Evolutionary conservation across 1,140 invertebrate genomes (phyloP).

Genomic region (Drosophila mayri): DNA sequence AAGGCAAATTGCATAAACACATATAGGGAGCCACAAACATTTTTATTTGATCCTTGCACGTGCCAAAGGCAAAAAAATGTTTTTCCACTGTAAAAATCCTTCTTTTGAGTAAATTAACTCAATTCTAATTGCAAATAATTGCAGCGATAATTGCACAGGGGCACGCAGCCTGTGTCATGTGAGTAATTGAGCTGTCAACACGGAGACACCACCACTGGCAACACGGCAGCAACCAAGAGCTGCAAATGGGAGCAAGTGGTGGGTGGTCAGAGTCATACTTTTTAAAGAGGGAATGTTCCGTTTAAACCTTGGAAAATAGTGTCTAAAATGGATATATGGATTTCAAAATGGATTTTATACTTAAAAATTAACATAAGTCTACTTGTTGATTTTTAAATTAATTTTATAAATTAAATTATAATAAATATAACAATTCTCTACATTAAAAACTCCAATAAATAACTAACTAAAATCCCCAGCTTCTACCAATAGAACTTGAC

Average conservation of each 20-base stretch:
- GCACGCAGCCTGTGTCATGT: conserved; percentile 66
- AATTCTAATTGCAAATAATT: conserved; percentile 82
- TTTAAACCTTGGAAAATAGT: background rate
- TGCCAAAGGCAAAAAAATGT: conserved; percentile 60
- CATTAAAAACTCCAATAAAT: background rate
- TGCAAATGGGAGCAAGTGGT: conserved; percentile 1
- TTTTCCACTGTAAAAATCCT: conserved; percentile 51
- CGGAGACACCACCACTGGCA: conserved; percentile 22
- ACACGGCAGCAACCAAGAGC: background rate
- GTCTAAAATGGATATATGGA: background rate
- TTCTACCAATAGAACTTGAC: conserved; percentile 24
- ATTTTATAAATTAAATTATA: no score
- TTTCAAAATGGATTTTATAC: background rate
- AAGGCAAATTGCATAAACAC: conserved; percentile 64
- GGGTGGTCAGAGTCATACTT: conserved; percentile 18
- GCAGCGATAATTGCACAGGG: conserved; percentile 69
- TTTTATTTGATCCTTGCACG: conserved; percentile 35
- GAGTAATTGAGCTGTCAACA: conserved; percentile 76
- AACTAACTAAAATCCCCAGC: background rate
- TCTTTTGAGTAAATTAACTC: conserved; percentile 63
- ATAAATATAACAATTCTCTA: no score
- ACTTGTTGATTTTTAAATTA: background rate
- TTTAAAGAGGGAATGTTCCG: background rate
- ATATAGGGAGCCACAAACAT: conserved; percentile 23
- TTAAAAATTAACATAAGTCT: background rate